phyloP scores from a whole-genome alignment of 64 coral and sea anemone genomes.

The Montipora foliosa region DNA sequence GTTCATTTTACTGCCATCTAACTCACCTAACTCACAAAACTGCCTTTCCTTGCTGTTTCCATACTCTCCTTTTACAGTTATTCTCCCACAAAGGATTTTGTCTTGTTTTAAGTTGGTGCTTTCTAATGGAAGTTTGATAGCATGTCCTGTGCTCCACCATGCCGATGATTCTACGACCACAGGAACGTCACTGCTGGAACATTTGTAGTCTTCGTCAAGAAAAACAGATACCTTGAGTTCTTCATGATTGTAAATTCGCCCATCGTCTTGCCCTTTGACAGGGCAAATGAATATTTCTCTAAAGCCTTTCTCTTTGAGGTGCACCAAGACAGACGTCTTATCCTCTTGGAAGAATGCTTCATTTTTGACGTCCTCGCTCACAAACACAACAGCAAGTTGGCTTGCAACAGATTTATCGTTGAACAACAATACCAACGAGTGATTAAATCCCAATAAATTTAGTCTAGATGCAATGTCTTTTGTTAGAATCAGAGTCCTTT shows the following conservation, averaged over 20 bases:
- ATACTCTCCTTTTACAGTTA: background rate
- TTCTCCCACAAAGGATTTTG: slow-evolving; percentile 24
- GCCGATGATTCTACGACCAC: slow-evolving; percentile 13
- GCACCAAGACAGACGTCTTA: slow-evolving; percentile 8
- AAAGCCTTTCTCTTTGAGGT: slow-evolving; percentile 31
- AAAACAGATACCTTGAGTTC: background rate
- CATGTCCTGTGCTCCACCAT: slow-evolving; percentile 60
- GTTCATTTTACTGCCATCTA: background rate
- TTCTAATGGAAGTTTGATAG: slow-evolving; percentile 27
- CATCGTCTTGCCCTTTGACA: background rate
- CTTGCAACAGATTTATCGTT: background rate
- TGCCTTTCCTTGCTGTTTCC: background rate
- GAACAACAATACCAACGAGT: slow-evolving; percentile 16
- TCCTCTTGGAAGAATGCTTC: slow-evolving; percentile 44
- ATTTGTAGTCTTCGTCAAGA: slow-evolving; percentile 61
- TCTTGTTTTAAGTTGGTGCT: background rate
- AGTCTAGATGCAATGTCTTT: slow-evolving; percentile 41
- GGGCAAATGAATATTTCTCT: slow-evolving; percentile 16
- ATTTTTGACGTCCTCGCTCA: slow-evolving; percentile 54
- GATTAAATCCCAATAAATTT: slow-evolving; percentile 14
- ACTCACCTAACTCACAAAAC: background rate
- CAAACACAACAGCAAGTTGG: slow-evolving; percentile 35
- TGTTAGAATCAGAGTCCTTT: background rate
- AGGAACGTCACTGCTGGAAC: background rate
- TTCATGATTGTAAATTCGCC: slow-evolving; percentile 46